phyloP scores from a whole-genome alignment of 2,888 invertebrate species.

The Dolichomitus sp. region DNA sequence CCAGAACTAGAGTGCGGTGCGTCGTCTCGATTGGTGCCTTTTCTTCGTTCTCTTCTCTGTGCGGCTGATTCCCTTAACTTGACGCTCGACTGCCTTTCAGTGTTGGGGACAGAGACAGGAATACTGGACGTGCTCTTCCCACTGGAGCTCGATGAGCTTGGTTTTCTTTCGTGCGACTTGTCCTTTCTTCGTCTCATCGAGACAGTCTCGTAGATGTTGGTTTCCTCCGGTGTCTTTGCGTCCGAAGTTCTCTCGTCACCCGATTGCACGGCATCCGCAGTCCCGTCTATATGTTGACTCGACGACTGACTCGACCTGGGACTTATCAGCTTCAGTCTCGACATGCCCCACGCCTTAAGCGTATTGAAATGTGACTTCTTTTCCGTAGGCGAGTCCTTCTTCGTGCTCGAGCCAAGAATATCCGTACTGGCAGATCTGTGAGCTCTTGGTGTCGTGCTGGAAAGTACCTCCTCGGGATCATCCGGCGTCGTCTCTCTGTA shows the following conservation, averaged over 20 bases:
- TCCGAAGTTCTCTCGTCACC: constrained; percentile 66
- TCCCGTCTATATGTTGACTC: constrained; percentile 80
- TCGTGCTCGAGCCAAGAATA: constrained; percentile 88
- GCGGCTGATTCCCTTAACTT: constrained; percentile 92
- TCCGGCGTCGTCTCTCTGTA: constrained; percentile 79
- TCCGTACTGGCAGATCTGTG: constrained; percentile 89
- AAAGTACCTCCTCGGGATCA: constrained; percentile 77
- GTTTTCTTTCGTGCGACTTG: constrained; percentile 92
- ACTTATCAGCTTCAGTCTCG: constrained; percentile 91
- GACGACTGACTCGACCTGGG: constrained; percentile 78
- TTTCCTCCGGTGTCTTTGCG: constrained; percentile 85
- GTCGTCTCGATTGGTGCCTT: constrained; percentile 90
- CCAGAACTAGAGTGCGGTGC: constrained; percentile 96
- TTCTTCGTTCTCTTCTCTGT: constrained; percentile 90
- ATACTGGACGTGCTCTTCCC: constrained; percentile 82
- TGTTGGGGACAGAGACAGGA: constrained; percentile 77
- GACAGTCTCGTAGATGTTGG: constrained; percentile 90
- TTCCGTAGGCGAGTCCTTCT: constrained; percentile 90
- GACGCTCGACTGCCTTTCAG: constrained; percentile 87
- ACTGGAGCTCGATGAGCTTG: constrained; percentile 90
- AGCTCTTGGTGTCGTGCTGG: constrained; percentile 76
- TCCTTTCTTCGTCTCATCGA: constrained; percentile 90
- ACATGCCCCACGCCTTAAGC: constrained; percentile 95
- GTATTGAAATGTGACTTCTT: constrained; percentile 92
- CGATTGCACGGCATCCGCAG: constrained; percentile 76